Base-by-base conservation (phyloP, 1,140 invertebrate species). In the Zaprionus gabonicus region DNA sequence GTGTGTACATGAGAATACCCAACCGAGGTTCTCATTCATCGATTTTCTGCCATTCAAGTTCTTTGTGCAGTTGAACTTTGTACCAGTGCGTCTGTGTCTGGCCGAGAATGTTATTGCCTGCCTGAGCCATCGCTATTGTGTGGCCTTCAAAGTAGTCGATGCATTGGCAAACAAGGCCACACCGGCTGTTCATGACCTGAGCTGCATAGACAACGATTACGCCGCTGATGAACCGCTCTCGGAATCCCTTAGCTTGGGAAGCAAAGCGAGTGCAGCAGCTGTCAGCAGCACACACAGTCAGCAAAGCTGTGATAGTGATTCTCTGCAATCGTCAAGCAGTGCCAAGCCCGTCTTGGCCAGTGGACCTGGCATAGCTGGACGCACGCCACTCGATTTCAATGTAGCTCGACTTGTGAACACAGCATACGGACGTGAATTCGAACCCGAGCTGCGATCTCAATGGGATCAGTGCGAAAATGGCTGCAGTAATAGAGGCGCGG, bases 1-100 rank as follows among this genome's bases (percentile, higher is more conserved):
- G 58, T 92, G 91, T 44, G 91, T 86, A 17, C 91, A 92, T 17
- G 91, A 92, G 41, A 92, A 84, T 36, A 92, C 91, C 1, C 91
- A 92, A 62, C 91, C 91, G 9, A 55, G 91, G 13, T 92, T 92
- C 25, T 78, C 88, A 10, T 92, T 92, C 65, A 92, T 92, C 20
- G 91, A 92, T 56, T 92, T 92, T 66, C 64, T 92, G 56, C 91
- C 91, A 23, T 92, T 92, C 34, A 92, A 92, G 71, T 92, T 92
- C 70, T 92, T 91, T 23, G 91, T 92, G 12, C 91, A 91, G 71
- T 62, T 92, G 25, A 92, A 92, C 38, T 92, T 92, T 72, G 71
- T 91, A 23, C 91, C 91, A 5, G 38, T 91, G 25, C 86, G 87
- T 3, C 65, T 92, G 4, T 82, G 80, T 27, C 68, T 92, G 38